Base-by-base conservation (phyloP, 2,888 invertebrate genomes). In the Anarsia innoxiella region DNA sequence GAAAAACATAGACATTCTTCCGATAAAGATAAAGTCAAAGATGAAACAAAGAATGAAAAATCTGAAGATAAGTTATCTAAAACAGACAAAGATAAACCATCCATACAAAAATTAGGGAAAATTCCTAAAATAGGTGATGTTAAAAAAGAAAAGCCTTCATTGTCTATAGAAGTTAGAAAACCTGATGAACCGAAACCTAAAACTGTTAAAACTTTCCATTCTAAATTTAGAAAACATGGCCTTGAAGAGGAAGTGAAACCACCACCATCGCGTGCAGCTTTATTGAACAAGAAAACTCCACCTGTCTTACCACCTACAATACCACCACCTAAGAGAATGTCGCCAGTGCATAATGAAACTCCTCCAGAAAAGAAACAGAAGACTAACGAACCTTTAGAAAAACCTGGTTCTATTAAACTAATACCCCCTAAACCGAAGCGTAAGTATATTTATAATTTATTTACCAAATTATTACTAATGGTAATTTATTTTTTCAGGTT, bases 211-310 rank as follows among this genome's bases (percentile, higher is more conserved):
- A 93, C 93, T 10, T 95, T 92, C 67, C 91, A 95, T 74, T 93
- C 95, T 1, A 95, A 94, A 78, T 95, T 96, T 84, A 89, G 97
- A 49, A 95, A 95, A 33, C 96, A 95, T 56, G 96, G 96, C 23
- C 75, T 96, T 36, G 94, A 93, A 63, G 95, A 96, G 69, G 94
- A 93, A 78, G 88, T 91, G 0, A 93, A 93, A 59, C 93, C 94
- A n/a, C 93, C 95, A 9, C 92, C 93, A 1, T 92, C 94, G 2
- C 86, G 93, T 39, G 88, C 89, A 34, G 83, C 88, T 1, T 69
- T 89, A 1, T 89, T 91, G 56, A 80, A 65, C 44, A 83, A 84
- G 63, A 87, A 89, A 45, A 70, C 87, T 0, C 71, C 85, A 32
- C 65, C 85, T 28, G 69, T 83, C 45, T 58, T 88, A 48, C 82